Conservation (phyloP, 1,140 invertebrate genomes). For the Chrysopa pallens region DNA sequence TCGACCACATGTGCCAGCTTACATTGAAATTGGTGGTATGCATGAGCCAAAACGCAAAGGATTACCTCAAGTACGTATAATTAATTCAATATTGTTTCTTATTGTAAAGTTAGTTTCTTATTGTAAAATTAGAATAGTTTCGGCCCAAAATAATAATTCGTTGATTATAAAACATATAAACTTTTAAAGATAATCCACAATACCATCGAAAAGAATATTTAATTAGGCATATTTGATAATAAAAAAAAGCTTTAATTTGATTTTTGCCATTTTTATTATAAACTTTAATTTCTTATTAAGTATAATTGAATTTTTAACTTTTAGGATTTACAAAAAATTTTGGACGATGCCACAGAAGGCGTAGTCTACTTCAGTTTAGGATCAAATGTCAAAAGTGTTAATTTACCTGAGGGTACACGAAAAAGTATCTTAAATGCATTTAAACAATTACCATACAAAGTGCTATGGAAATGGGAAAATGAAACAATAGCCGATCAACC, state of each 20-base stretch:
- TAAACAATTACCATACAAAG: slow-evolving; percentile 23
- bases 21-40: neutral
- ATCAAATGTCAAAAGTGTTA: slow-evolving; percentile 21
- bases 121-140: too few species aligned
- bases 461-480: slow-evolving; percentile 30
- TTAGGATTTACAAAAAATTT: slow-evolving; percentile 16
- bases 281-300: too few species aligned
- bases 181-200: too few species aligned
- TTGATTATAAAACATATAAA: too few species aligned
- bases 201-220: too few species aligned
- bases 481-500: slow-evolving; percentile 12
- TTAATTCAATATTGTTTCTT: too few species aligned
- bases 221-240: too few species aligned
- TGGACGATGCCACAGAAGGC: slow-evolving; percentile 21
- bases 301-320: slow-evolving; percentile 3
- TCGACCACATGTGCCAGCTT: neutral
- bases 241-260: too few species aligned
- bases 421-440: slow-evolving; percentile 25
- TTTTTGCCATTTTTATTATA: too few species aligned
- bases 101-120: too few species aligned
- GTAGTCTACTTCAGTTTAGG: slow-evolving; percentile 33
- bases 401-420: slow-evolving; percentile 19
- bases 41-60: neutral
- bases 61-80: slow-evolving; percentile 2
- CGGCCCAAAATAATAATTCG: too few species aligned